Conservation (phyloP, 1,140 invertebrate genomes). For the Apocrypta bakeri region DNA sequence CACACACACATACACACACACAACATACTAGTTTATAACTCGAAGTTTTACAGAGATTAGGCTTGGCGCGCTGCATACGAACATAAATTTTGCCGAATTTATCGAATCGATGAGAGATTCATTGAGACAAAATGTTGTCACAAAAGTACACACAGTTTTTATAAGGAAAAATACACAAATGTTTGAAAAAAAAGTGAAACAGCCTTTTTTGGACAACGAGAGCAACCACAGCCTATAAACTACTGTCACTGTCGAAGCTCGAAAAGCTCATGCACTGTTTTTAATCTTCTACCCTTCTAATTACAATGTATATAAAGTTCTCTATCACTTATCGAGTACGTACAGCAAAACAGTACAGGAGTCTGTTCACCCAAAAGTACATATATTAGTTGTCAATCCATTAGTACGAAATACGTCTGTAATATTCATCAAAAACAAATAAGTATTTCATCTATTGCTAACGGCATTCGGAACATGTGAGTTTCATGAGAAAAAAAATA, state of each 20-base stretch:
- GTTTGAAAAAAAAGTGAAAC: not conserved
- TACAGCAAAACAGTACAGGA: constrained; percentile 32
- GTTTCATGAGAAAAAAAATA: constrained; percentile 39
- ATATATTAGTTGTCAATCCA: constrained; percentile 33
- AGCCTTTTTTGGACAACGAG: constrained; percentile 49
- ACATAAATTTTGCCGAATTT: constrained; percentile 15
- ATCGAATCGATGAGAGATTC: not conserved
- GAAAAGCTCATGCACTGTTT: constrained; percentile 44
- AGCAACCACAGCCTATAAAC: constrained; percentile 47
- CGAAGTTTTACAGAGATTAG: constrained; percentile 17
- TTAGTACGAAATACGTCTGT: constrained; percentile 41
- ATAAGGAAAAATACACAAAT: constrained; percentile 28
- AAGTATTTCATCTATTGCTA: constrained; percentile 41
- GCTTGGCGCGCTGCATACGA: constrained; percentile 18
- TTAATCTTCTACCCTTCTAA: constrained; percentile 48
- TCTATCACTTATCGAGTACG: constrained; percentile 34
- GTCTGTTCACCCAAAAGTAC: constrained; percentile 25
- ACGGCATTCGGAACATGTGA: constrained; percentile 25
- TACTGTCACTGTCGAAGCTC: constrained; percentile 49
- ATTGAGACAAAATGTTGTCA: not conserved
- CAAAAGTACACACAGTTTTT: constrained; percentile 38
- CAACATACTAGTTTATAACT: constrained; percentile 15
- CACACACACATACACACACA: not conserved
- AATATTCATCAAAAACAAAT: constrained; percentile 25
- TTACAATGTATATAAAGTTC: constrained; percentile 50